phyloP scores from a whole-genome alignment of 2,797 vertebrate species.

The Pristis pectinata region DNA sequence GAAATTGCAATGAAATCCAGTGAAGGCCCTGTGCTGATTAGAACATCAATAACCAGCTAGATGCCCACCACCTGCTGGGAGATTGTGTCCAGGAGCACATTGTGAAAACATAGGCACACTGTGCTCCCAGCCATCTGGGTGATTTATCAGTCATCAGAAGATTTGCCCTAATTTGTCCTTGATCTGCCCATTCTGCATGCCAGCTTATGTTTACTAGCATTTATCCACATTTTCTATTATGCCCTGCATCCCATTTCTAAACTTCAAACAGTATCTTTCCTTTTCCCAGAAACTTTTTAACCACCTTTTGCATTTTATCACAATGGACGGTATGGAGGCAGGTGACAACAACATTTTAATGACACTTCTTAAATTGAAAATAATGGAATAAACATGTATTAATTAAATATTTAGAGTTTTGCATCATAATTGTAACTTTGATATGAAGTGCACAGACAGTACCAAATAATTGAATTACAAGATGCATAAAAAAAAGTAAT shows the following conservation, averaged over 20 bases:
- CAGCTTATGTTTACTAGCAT: background rate
- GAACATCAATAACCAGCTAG: too few species aligned
- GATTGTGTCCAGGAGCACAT: too few species aligned
- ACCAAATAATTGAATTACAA: background rate
- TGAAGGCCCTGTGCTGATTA: too few species aligned
- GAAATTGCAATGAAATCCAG: too few species aligned
- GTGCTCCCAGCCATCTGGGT: too few species aligned
- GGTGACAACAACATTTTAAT: background rate
- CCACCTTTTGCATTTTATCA: background rate
- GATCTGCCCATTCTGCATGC: background rate
- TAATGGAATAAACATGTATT: background rate
- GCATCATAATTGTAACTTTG: background rate
- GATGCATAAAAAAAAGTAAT: background rate
- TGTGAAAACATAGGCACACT: too few species aligned
- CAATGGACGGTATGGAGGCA: too few species aligned
- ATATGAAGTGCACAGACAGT: background rate
- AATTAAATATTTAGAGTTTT: background rate
- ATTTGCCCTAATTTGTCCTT: background rate
- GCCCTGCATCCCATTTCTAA: background rate
- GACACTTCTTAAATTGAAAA: background rate
- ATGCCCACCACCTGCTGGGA: too few species aligned
- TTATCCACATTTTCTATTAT: background rate
- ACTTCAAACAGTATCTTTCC: background rate
- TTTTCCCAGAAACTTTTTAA: background rate
- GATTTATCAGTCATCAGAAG: too few species aligned